Evolutionary conservation across 2,113 vertebrate genomes (phyloP), one percentile per base, ranked within the genome.

Genomic region (Tetrax tetrax): DNA sequence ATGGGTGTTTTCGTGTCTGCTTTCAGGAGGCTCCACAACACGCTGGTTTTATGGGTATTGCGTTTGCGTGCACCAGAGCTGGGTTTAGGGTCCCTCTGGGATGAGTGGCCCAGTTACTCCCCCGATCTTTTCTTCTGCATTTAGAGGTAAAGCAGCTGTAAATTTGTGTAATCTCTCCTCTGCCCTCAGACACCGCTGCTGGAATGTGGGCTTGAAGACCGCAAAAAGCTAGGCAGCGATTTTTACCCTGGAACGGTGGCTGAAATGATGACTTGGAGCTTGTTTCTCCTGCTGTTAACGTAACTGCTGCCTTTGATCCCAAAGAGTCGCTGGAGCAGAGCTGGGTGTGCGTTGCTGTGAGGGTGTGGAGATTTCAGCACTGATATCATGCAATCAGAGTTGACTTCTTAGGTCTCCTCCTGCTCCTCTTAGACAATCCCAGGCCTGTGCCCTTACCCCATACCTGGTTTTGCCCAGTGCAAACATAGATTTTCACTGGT

Each of bases 1-100:
- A 82, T 48, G 74, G 60, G 60, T 37, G 37, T 86, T 82, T 59
- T 45, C 27, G 9, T 77, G 54, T 93, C 74, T 78, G 59, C 48
- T 74, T 87, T 89, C 74, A 78, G 94, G 71, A 86, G 81, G 65
- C 65, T 94, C 65, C 60, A 86, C 81, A 83, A 50, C 76, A 79
- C 33, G 50, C 66, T 92, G 92, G 51, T 63, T 86, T 83, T 92
- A 86, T 45, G 65, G 66, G 43, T 54, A 43, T n/a, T 69, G 60
- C 65, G 21, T 84, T 35, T 61, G 53, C 66, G 27, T 37, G 51
- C 76, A 14, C 65, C 71, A 64, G 84, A 69, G 65, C 76, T 78
- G 76, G 70, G 21, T 82, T 91, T 86, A 91, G 50, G 35, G 81
- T 72, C 91, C 60, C 54, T 27, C 60, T 38, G 92, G 92, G 80